phyloP scores from a whole-genome alignment of 2,888 invertebrate species.

The Dasysyrphus tricinctus region DNA sequence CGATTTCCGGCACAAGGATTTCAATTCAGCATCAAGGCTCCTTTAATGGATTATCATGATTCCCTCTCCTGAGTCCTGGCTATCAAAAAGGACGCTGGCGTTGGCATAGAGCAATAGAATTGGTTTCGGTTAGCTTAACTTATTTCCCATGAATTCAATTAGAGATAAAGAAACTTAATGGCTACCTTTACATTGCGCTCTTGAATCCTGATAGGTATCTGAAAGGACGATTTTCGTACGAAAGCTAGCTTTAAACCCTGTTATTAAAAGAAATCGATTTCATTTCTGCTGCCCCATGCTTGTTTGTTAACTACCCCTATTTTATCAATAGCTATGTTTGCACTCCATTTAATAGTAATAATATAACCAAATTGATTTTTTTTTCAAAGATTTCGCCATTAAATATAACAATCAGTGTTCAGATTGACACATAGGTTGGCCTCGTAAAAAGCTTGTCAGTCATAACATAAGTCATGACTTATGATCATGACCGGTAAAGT shows the following conservation, averaged over 20 bases:
- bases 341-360: conserved; percentile 39
- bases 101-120: conserved; percentile 2
- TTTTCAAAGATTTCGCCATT: no score
- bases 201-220: background rate
- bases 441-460: no score
- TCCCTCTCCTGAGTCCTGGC: background rate
- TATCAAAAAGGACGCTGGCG: conserved; percentile 3
- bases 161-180: conserved; percentile 70
- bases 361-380: no score
- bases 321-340: conserved; percentile 60
- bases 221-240: background rate
- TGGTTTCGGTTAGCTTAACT: conserved; percentile 42
- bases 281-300: conserved; percentile 15
- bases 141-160: conserved; percentile 70
- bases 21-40: conserved; percentile 14
- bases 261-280: conserved; percentile 47
- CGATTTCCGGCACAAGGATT: conserved; percentile 35
- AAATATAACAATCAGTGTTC: no score
- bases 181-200: background rate
- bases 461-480: no score
- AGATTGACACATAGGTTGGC: no score
- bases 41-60: conserved; percentile 59
- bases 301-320: conserved; percentile 17
- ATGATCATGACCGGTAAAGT: no score
- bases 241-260: background rate